These are phyloP conservation scores for Caenorhabditis imperialis DNA, from an alignment of 2,888 invertebrate species.

Conservation along the genomic window DNA sequence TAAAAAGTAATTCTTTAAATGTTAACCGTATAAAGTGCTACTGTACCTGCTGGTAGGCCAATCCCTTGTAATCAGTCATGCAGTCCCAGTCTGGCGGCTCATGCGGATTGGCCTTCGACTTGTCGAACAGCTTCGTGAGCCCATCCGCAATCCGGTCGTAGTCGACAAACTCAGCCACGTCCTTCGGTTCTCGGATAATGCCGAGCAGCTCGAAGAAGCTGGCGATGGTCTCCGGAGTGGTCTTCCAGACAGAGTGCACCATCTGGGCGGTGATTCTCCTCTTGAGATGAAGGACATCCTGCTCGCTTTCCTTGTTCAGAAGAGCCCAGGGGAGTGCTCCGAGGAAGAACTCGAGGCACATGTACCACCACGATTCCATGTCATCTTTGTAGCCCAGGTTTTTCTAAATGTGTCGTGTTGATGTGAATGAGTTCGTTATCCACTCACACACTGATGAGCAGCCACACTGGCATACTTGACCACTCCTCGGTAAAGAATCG, in stretches of 20 bases:
- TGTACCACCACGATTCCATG: constrained; percentile 59
- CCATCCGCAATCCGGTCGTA: constrained; percentile 38
- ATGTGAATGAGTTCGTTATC: not conserved
- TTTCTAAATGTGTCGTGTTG: constrained; percentile 15
- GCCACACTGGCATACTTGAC: constrained; percentile 48
- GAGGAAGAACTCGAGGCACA: constrained; percentile 50
- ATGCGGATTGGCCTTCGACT: constrained; percentile 29
- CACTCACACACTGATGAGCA: constrained; percentile 36
- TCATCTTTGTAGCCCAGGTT: constrained; percentile 53
- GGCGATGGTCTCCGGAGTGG: constrained; percentile 18
- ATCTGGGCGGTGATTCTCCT: constrained; percentile 34
- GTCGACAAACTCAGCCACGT: constrained; percentile 45
- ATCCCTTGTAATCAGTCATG: constrained; percentile 50
- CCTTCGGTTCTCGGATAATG: constrained; percentile 33
- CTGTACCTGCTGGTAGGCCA: constrained; percentile 25
- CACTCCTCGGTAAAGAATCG: constrained; percentile 50
- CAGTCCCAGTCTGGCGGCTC: constrained; percentile 60
- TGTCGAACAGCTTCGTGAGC: constrained; percentile 30
- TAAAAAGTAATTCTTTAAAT: too few species aligned
- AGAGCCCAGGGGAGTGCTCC: constrained; percentile 52
- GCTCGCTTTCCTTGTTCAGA: constrained; percentile 47
- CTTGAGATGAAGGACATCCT: constrained; percentile 48
- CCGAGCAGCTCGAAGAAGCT: constrained; percentile 35
- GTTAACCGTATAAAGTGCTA: too few species aligned
- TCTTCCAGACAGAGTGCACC: constrained; percentile 31